phyloP scores from a whole-genome alignment of 1,140 invertebrate genomes.

The Bactericera cockerelli region DNA sequence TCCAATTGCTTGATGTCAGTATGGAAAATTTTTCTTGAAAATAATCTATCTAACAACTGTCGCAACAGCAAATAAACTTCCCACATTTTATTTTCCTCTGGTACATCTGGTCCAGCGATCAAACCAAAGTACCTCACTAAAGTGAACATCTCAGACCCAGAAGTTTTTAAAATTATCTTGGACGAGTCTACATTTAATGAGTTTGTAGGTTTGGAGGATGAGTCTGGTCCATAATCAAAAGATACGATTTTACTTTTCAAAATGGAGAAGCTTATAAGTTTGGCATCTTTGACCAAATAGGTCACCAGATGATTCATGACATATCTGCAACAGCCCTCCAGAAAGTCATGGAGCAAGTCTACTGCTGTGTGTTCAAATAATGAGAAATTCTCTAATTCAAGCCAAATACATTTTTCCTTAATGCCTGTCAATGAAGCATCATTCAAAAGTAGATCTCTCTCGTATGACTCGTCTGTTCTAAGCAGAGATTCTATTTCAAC shows the following conservation, averaged over 20 bases:
- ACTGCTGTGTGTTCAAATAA: background rate
- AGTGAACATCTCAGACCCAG: background rate
- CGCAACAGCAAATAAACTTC: background rate
- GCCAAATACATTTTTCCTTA: background rate
- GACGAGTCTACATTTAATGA: background rate
- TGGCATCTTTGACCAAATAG: background rate
- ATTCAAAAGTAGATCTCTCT: background rate
- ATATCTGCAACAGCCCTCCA: background rate
- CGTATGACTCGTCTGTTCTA: background rate
- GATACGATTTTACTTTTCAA: background rate
- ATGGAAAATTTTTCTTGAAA: background rate
- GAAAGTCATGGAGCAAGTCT: background rate
- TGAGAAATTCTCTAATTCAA: background rate
- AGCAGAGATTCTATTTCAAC: background rate
- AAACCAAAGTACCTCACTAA: background rate
- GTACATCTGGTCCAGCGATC: background rate
- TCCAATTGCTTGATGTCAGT: too few relatives aligned
- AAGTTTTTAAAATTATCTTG: background rate
- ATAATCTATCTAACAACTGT: background rate
- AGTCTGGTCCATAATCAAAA: background rate
- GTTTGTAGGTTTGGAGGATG: background rate
- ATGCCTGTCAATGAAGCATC: background rate
- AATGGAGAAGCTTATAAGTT: too few relatives aligned
- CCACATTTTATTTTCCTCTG: background rate
- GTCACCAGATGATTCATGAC: background rate